Evolutionary conservation across 2,888 invertebrate species (phyloP), one percentile per base, ranked within the genome.

Genomic region (Agrilus mali): DNA sequence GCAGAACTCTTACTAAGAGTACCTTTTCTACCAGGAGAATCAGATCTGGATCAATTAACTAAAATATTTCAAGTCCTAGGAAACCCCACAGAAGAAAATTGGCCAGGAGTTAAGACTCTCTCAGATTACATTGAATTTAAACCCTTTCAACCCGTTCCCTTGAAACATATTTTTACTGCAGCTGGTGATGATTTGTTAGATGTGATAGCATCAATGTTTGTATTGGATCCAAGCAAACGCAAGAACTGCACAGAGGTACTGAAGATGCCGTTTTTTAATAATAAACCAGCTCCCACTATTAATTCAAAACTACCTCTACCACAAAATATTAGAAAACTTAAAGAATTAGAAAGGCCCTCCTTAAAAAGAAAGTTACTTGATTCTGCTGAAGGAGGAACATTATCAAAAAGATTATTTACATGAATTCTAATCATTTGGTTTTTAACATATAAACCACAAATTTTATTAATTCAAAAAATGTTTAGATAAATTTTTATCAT

Each of bases 61-160:
- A 86, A 85, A 59, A 99, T 98, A 58, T 97, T 95, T 66, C 86
- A 86, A 68, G 89, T 90, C 27, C 74, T 97, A 53, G 98, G 98
- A 7, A 93, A 93, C 38, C 97, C 98, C 0, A 83, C 77, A 15
- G 90, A 92, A 56, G 84, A 88, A 51, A 84, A 75, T 43, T 98
- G 98, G 98, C 90, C 94, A 7, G 82, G 84, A 33, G 71, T 88
- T 63, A 79, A 75, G 43, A 74, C 71, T 42, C 65, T 98, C 38
- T 87, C 90, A 12, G 96, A 96, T 67, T 98, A 82, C 64, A 84
- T 98, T 50, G 83, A 87, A 61, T 95, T 96, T 66, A 95, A 94
- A 61, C 75, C 78, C 7, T 86, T 86, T 54, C 81, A 84, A 1
- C 78, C 86, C 0, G 88, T 86, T 34, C 88, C 89, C 4, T 66